These are phyloP conservation scores for Rhodinocichla rosea DNA, from an alignment of 2,113 vertebrate species.

Conservation along the genomic window DNA sequence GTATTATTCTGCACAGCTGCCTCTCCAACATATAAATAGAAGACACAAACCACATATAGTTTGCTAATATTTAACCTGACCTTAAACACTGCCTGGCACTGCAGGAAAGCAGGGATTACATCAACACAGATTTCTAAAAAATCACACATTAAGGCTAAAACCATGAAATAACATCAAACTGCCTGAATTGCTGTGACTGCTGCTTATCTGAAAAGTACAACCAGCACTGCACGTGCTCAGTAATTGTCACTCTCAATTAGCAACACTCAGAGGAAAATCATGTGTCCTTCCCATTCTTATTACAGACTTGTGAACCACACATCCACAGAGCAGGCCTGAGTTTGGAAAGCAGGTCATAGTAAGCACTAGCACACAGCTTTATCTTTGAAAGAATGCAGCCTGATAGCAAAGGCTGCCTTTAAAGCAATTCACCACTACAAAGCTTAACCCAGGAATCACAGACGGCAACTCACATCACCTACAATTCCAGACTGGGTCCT, in stretches of 20 bases:
- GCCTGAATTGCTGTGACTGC: not conserved
- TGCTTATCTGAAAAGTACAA: not conserved
- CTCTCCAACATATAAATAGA: not conserved
- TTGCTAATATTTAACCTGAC: constrained; percentile 8
- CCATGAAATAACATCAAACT: not conserved
- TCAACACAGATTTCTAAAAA: not conserved
- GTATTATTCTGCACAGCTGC: not conserved
- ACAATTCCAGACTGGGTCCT: not conserved
- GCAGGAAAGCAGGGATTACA: not conserved
- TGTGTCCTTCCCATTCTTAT: not conserved
- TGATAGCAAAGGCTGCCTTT: not conserved
- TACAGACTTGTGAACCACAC: not conserved
- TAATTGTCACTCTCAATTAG: not conserved
- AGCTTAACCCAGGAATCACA: not conserved
- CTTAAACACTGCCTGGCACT: not conserved
- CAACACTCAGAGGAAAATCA: not conserved
- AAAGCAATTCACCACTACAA: not conserved
- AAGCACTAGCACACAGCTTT: not conserved
- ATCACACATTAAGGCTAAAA: not conserved
- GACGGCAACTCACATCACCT: not conserved
- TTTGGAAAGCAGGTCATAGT: not conserved
- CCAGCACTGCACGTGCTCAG: not conserved
- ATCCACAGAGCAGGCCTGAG: not conserved
- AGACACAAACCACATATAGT: not conserved
- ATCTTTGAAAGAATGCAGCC: not conserved